Base-by-base conservation (phyloP, 2,797 vertebrate species). In the Gorsachius magnificus region DNA sequence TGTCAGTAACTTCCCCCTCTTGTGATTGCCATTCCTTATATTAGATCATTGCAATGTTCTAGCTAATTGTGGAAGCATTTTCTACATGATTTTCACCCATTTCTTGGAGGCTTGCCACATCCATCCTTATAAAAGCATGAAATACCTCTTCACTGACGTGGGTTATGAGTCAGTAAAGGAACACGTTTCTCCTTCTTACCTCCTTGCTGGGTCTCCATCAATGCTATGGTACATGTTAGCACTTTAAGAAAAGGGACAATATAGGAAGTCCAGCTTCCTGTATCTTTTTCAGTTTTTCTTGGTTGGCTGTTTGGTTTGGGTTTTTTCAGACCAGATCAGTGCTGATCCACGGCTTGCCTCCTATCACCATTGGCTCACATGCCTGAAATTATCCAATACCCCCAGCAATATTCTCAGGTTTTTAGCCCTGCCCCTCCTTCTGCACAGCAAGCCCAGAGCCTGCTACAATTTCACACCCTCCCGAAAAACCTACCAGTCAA, bases 101-200 rank as follows among this genome's bases (percentile, higher is more conserved):
- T 94, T 93, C 35, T 71, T 83, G 69, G 35, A 90, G 35, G 14
- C 8, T 70, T 88, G 76, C 33, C 70, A 86, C 29, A 79, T 60
- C 25, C 19, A 61, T 56, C 45, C 43, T 71, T 63, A 38, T 54
- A 66, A 79, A 88, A 79, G 25, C 5, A n/a, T 16, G 26, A 84
- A 85, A 81, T 48, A 68, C 10, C 31, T 64, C 48, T 65, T 86
- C 84, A 56, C 8, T 45, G 36, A 48, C 8, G 9, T 5, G 11
- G 45, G 10, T 74, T 86, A 56, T 33, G n/a, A 88, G 12, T 68
- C 60, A 78, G 26, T 68, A 93, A 70, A 87, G 29, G 22, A 87
- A 65, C 5, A 13, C 0, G 0, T 76, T 90, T 72, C 57, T 81
- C n/a, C 53, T 53, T 56, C 53, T 71, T 50, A 56, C 16, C 16